phyloP scores from a whole-genome alignment of 35 echinoderm and acorn worm genomes.

The Amphiura filiformis region DNA sequence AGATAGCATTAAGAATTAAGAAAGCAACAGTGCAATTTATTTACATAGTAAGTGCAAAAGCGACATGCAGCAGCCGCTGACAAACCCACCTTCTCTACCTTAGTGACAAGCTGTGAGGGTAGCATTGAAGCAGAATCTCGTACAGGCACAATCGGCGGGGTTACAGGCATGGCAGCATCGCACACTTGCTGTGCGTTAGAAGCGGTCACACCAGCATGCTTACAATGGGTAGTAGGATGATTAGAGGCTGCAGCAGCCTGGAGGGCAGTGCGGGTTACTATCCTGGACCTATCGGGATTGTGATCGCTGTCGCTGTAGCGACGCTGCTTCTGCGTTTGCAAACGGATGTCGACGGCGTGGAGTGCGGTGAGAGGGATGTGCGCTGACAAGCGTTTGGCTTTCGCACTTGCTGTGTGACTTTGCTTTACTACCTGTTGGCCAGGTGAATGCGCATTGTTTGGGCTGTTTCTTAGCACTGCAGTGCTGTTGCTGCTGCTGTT shows the following conservation, averaged over 20 bases:
- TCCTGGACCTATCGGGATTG: slow-evolving; percentile 19
- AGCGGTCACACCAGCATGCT: background rate
- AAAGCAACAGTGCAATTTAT: too few relatives aligned
- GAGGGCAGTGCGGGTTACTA: background rate
- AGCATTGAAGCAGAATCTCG: background rate
- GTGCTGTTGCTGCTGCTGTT: too few relatives aligned
- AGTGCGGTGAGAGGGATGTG: background rate
- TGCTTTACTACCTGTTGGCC: slow-evolving; percentile 37
- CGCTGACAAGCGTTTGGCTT: slow-evolving; percentile 45
- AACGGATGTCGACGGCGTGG: background rate
- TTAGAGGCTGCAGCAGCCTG: slow-evolving; percentile 3
- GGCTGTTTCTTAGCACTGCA: slow-evolving; percentile 3
- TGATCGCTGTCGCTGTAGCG: slow-evolving; percentile 61
- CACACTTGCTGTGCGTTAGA: background rate
- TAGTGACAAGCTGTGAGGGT: background rate
- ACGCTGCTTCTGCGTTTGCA: slow-evolving; percentile 29
- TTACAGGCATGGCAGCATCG: background rate
- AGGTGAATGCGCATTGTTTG: slow-evolving; percentile 25
- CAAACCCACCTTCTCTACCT: background rate
- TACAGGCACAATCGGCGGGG: slow-evolving; percentile 4
- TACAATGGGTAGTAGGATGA: background rate
- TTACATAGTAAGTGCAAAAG: background rate
- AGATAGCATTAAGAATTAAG: too few relatives aligned
- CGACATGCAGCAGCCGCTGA: background rate
- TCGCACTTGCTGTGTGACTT: slow-evolving; percentile 41